These are phyloP conservation scores for Oncorhynchus masou DNA, from an alignment of 2,113 vertebrate species.

Conservation along the genomic window DNA sequence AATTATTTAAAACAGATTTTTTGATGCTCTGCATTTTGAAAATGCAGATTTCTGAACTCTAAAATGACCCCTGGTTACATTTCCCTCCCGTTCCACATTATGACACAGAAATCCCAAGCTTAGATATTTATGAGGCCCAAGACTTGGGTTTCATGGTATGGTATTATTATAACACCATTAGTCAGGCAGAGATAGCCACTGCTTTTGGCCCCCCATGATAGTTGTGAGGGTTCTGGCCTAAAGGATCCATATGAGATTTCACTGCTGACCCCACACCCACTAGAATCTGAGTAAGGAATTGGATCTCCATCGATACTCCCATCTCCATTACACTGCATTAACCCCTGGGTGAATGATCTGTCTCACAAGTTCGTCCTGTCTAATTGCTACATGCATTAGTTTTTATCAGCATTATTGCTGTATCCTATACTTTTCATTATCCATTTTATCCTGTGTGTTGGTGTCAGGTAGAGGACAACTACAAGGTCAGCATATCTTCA, in stretches of 20 bases:
- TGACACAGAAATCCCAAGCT: background rate
- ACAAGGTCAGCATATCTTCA: slow-evolving; percentile 16
- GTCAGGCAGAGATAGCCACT: slow-evolving; percentile 2
- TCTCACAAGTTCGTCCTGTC: background rate
- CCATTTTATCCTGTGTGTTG: slow-evolving; percentile 47
- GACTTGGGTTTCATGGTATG: slow-evolving; percentile 19
- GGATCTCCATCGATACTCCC: slow-evolving; percentile 2
- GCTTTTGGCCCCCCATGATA: slow-evolving; percentile 14
- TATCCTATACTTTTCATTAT: background rate
- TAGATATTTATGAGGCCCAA: slow-evolving; percentile 2
- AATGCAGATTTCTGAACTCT: too few species aligned
- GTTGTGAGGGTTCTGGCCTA: slow-evolving; percentile 15
- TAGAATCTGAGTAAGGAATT: slow-evolving; percentile 1
- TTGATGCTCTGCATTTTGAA: too few species aligned
- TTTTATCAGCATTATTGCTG: slow-evolving; percentile 29
- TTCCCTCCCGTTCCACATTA: too few species aligned
- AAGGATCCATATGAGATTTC: slow-evolving; percentile 18
- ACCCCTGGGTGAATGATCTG: slow-evolving; percentile 14
- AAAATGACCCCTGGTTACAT: too few species aligned
- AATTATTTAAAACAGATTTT: too few species aligned
- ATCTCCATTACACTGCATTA: slow-evolving; percentile 12
- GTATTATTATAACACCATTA: slow-evolving; percentile 34
- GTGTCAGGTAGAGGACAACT: slow-evolving; percentile 29
- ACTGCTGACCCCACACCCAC: background rate
- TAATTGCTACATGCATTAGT: slow-evolving; percentile 34